Conservation (phyloP, 1,140 invertebrate genomes). For the Magallana angulata region DNA sequence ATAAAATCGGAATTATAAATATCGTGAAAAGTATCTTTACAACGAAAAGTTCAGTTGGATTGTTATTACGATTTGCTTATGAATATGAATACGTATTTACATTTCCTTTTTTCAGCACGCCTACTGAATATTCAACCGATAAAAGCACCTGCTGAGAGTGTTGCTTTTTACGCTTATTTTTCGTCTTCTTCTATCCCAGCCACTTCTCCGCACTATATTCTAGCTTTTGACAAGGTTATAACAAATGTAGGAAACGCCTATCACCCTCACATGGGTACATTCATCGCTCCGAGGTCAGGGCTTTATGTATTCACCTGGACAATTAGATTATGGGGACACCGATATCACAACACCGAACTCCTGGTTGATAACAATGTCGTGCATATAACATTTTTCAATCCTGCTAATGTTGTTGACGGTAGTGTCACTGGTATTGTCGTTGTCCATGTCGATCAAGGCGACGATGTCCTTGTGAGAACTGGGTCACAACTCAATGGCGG, state of each 20-base stretch:
- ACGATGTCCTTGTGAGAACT: slow-evolving; percentile 7
- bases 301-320: slow-evolving; percentile 41
- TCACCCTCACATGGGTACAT: slow-evolving; percentile 8
- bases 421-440: slow-evolving; percentile 12
- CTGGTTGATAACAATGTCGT: not conserved
- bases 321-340: not conserved
- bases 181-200: not conserved
- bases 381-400: not conserved
- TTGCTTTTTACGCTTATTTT: slow-evolving; percentile 16
- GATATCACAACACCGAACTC: not conserved
- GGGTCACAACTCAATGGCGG: not conserved
- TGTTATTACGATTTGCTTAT: too few species aligned
- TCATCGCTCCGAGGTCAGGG: slow-evolving; percentile 19
- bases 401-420: not conserved
- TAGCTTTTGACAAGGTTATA: slow-evolving; percentile 16
- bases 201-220: not conserved
- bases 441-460: slow-evolving; percentile 1
- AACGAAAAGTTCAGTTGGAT: too few species aligned
- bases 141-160: not conserved
- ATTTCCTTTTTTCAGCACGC: not conserved
- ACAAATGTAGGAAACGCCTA: slow-evolving; percentile 39
- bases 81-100: too few species aligned
- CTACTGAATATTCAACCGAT: not conserved
- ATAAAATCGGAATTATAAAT: too few species aligned
- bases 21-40: too few species aligned